A percentile compares a stretch with the other conserved stretches of the same genome.
Conservation (phyloP, 2,113 vertebrate species). For the Microcebus ravelobensis region DNA sequence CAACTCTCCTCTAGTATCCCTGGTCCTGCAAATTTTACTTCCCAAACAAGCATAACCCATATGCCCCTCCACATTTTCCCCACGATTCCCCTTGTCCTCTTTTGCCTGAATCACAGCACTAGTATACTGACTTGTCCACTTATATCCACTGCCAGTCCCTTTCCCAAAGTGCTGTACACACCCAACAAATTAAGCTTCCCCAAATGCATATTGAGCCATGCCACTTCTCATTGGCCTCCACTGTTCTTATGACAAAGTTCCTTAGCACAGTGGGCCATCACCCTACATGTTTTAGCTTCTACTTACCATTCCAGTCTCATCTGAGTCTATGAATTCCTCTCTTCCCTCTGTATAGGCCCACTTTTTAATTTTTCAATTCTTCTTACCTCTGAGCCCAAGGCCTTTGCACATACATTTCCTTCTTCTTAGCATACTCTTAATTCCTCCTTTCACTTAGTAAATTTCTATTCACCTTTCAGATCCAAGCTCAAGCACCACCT, state of each 20-base stretch:
- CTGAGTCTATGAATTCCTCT: neutral
- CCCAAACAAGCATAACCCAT: neutral
- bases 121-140: neutral
- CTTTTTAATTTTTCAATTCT: neutral
- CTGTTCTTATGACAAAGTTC: neutral
- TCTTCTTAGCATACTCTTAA: neutral
- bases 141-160: neutral
- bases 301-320: too few species aligned
- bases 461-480: neutral
- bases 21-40: neutral
- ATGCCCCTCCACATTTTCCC: neutral
- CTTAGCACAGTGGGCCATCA: neutral
- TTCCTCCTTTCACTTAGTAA: neutral
- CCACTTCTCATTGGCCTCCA: neutral
- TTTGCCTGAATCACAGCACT: neutral
- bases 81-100: neutral
- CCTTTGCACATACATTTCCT: neutral
- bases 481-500: neutral
- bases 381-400: neutral
- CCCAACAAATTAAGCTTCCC: neutral
- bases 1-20: neutral
- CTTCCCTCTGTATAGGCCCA: neutral
- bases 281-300: neutral
- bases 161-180: neutral
- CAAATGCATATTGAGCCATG: neutral